Conservation (phyloP, 2,797 vertebrate species). For the Phalanger gymnotis region DNA sequence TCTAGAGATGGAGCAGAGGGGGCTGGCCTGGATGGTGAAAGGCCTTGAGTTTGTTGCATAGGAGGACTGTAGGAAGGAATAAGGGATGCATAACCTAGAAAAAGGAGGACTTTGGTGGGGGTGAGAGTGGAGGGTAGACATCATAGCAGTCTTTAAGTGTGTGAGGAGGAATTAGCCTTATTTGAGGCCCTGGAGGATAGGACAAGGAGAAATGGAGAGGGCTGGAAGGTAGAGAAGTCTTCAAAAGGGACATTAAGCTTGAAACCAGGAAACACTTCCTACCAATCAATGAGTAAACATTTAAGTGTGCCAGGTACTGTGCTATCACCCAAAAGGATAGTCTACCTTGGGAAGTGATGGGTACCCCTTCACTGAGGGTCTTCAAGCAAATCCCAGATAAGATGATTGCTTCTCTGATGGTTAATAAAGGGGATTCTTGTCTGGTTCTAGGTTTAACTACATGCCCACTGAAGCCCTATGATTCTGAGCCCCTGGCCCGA, state of each 20-base stretch:
- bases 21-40: background rate
- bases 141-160: background rate
- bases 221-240: background rate
- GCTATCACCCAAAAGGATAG: background rate
- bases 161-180: background rate
- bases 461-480: background rate
- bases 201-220: background rate
- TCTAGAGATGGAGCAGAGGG: background rate
- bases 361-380: background rate
- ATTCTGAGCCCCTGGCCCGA: background rate
- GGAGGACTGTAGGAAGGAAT: background rate
- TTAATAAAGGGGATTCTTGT: background rate
- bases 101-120: background rate
- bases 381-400: background rate
- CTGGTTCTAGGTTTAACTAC: background rate
- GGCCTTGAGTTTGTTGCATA: background rate
- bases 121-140: background rate
- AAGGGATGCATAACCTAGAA: background rate
- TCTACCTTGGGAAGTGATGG: background rate
- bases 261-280: background rate
- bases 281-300: background rate
- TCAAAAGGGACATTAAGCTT: background rate
- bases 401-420: background rate
- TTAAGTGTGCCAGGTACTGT: fast-evolving
- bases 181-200: background rate